phyloP scores from a whole-genome alignment of 2,888 invertebrate genomes.

The Calameuta idolon region DNA sequence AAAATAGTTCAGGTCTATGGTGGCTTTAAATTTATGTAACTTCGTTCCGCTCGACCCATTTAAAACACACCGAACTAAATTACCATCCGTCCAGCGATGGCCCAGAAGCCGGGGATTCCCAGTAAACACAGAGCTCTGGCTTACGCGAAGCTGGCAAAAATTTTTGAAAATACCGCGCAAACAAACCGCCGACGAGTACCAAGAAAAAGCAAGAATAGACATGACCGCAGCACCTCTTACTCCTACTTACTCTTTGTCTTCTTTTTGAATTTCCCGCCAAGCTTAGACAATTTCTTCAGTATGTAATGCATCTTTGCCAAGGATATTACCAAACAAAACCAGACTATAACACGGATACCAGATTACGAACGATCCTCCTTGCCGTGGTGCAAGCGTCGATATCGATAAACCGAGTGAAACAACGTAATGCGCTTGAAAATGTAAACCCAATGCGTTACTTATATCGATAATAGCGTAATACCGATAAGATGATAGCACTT shows the following conservation, averaged over 20 bases:
- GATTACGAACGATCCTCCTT: not conserved
- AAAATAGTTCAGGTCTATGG: constrained; percentile 53
- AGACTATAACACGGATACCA: not conserved
- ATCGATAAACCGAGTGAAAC: not conserved
- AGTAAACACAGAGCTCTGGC: not conserved
- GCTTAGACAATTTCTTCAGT: not conserved
- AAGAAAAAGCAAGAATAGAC: not conserved
- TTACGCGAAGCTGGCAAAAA: not conserved
- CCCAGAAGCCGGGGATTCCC: not conserved
- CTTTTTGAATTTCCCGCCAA: not conserved
- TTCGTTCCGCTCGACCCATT: constrained; percentile 35
- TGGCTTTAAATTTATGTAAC: constrained; percentile 37
- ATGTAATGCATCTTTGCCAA: not conserved
- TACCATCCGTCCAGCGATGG: not conserved
- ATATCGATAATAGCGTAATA: not conserved
- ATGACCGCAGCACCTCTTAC: not conserved
- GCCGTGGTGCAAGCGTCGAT: not conserved
- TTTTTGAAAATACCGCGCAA: not conserved
- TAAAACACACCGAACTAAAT: constrained; percentile 6
- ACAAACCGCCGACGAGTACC: not conserved
- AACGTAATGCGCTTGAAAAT: not conserved
- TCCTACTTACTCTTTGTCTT: not conserved
- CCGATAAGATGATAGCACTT: not conserved
- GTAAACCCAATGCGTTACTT: not conserved
- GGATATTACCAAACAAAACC: not conserved